Evolutionary conservation across 2,888 invertebrate genomes (phyloP).

Genomic region (Macrosiphum euphorbiae): DNA sequence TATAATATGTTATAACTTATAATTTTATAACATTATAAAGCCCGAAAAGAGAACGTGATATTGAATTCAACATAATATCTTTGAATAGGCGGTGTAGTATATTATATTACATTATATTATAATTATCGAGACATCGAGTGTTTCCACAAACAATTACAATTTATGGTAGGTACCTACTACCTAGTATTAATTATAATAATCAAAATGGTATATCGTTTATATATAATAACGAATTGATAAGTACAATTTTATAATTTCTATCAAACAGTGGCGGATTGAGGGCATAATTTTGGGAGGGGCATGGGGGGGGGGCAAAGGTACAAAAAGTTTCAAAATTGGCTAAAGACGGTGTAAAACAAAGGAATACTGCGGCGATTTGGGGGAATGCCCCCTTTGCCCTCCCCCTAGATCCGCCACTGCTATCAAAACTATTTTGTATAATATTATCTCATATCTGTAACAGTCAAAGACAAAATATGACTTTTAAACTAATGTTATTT

Average conservation of each 20-base stretch:
- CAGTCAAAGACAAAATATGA: background rate
- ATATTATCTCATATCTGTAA: too few relatives aligned
- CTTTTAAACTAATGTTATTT: background rate
- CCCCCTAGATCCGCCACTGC: too few relatives aligned
- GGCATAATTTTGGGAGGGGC: too few relatives aligned
- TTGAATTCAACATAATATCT: background rate
- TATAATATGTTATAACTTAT: too few relatives aligned
- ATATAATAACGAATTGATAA: background rate
- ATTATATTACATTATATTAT: background rate
- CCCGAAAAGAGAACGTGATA: background rate
- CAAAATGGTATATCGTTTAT: background rate
- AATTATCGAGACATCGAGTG: background rate
- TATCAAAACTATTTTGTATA: background rate
- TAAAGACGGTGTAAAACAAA: too few relatives aligned
- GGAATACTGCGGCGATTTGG: too few relatives aligned
- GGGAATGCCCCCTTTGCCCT: too few relatives aligned
- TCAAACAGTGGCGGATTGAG: too few relatives aligned
- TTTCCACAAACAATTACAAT: background rate
- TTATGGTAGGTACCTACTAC: background rate
- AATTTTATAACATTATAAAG: background rate
- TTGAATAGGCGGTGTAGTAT: background rate
- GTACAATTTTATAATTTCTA: background rate
- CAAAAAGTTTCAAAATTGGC: too few relatives aligned
- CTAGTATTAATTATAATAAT: background rate
- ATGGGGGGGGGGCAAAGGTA: too few relatives aligned